Percentiles rank a stretch among this genome's conserved stretches.
Evolutionary conservation across 92 coral and sea anemone genomes (phyloP).

Genomic region (Porites evermanni): DNA sequence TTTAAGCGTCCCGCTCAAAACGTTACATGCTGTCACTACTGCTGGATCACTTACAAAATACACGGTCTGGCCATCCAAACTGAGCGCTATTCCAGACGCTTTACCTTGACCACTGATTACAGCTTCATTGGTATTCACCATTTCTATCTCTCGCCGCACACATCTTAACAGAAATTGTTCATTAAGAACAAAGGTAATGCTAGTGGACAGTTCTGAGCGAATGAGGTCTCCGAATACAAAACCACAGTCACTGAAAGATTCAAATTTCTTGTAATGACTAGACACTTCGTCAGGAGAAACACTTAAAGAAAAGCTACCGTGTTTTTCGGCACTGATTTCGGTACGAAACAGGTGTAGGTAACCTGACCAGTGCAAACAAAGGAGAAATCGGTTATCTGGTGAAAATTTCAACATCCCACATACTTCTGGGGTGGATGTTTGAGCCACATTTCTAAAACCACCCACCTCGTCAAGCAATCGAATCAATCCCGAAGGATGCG

Average conservation of each 20-base stretch:
- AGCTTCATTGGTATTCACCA: background rate
- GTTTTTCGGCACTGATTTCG: background rate
- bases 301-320: background rate
- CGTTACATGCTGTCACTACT: background rate
- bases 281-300: background rate
- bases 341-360: background rate
- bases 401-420: slow-evolving; percentile 12
- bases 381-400: background rate
- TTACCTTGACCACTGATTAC: background rate
- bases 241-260: background rate
- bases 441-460: background rate
- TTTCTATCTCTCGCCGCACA: background rate
- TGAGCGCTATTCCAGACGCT: background rate
- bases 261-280: background rate
- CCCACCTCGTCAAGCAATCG: background rate
- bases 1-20: slow-evolving; percentile 4
- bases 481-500: slow-evolving; percentile 1
- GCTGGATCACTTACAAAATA: background rate
- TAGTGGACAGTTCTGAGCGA: background rate
- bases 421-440: background rate
- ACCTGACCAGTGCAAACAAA: background rate
- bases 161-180: background rate
- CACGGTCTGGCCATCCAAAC: background rate
- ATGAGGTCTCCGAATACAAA: slow-evolving; percentile 15
- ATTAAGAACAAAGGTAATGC: background rate